Base-by-base conservation (phyloP, 2,888 invertebrate species). In the Ypsolopha sequella region DNA sequence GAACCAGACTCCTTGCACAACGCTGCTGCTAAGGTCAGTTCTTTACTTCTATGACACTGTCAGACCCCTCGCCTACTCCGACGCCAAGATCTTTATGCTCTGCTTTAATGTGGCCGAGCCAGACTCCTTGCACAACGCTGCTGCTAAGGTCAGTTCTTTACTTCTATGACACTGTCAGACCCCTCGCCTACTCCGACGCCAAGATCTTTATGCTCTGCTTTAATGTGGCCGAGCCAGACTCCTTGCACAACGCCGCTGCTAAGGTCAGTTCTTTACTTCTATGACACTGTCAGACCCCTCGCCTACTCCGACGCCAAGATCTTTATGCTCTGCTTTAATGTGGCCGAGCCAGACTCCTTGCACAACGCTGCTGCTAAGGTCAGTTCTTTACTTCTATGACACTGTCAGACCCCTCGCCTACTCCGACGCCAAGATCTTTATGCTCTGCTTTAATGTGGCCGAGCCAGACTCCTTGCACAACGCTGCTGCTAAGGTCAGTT, bases 321-420 rank as follows among this genome's bases (percentile, higher is more conserved):
- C 38, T 90, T 90, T 67, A 85, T 90, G 70, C 76, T 90, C 7
- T 90, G 90, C 65, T 90, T 90, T 75, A 88, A 88, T 57, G 86
- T 90, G 9, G 87, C 88, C 35, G 89, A 89, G 60, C 89, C 89
- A 0, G 88, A 89, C 51, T 85, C 89, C 33, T 64, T 90, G 52
- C 88, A 89, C 60, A 89, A 88, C 55, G 88, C 89, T n/a, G 84
- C 89, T 14, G 88, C 87, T 44, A 90, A 90, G 88, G 90, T 89
- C 77, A 59, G 33, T 44, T 7, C 24, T 6, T 3, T 24, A 24
- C 7, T 6, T 7, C 1, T 39, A 6, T n/a, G n/a, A n/a, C n/a
- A n/a, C n/a, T n/a, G 89, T 90, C 41, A 72, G 90, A 36, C 89
- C 90, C 0, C 76, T 90, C n/a, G 89, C 90, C 7, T 90, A 90